Evolutionary conservation across 1,140 invertebrate species (phyloP), one percentile per base, ranked within the genome.

Genomic region (Drosophila parvula): DNA sequence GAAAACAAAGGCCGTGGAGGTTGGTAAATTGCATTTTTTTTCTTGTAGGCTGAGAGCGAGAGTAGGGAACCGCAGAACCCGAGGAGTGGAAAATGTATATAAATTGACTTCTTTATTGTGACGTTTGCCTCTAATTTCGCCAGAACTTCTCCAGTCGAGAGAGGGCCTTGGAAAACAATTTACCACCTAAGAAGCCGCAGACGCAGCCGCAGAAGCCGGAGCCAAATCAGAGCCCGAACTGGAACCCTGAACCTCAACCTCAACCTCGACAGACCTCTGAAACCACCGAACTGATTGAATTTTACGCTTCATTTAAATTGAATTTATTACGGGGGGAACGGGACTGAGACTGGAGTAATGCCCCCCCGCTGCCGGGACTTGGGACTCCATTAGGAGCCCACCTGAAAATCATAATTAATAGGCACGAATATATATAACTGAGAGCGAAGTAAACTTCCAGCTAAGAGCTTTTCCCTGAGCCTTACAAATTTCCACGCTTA

Each of bases 261-360:
- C 22, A 22, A 59, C 50, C 57, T 61, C 43, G 22, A 7, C 48
- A 73, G 67, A 32, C 28, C 43, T 63, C 41, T 36, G 44, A 70
- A 81, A 62, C 82, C 83, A 62, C 75, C 51, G 63, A 88, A 77
- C 83, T 89, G 84, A 89, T 89, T 89, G 85, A 89, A 89, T 89
- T 89, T 89, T 84, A 83, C 84, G 84, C 84, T 89, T 89, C 80
- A 89, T 89, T 89, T 89, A 89, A 89, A 89, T 89, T 89, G 84
- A 89, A 89, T 89, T 89, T 89, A 84, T 89, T 84, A 81, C 56
- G 22, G 27, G 64, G 58, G 51, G 34, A 30, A n/a, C n/a, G 14
- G 38, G 30, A 30, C 2, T 16, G 40, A 16, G 4, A 22, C 51
- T 55, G 18, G 34, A 55, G 51, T 4, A 55, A 9, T n/a, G 64